Percentiles rank a stretch among this genome's conserved stretches.
Evolutionary conservation across 2,888 invertebrate genomes (phyloP).

Genomic region (Lagria hirta): DNA sequence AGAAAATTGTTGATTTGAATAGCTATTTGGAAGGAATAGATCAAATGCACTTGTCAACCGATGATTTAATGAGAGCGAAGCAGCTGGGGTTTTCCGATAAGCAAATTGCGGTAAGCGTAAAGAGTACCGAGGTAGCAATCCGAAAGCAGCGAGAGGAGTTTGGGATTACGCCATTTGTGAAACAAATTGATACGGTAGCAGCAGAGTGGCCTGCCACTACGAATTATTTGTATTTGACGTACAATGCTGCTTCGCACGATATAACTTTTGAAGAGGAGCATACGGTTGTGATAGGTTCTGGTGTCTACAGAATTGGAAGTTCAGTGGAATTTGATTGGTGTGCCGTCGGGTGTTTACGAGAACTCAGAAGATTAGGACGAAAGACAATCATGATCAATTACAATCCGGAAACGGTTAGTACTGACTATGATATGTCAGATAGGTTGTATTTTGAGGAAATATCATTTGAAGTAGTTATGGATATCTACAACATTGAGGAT

Average conservation of each 20-base stretch:
- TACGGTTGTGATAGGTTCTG: slow-evolving; percentile 90
- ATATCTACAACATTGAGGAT: slow-evolving; percentile 91
- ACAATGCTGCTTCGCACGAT: slow-evolving; percentile 85
- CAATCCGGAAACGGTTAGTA: slow-evolving; percentile 99
- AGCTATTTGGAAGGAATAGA: slow-evolving; percentile 66
- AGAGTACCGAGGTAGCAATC: slow-evolving; percentile 84
- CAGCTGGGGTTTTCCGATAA: slow-evolving; percentile 96
- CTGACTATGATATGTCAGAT: slow-evolving; percentile 99
- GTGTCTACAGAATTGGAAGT: slow-evolving; percentile 96
- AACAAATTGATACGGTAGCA: slow-evolving; percentile 98
- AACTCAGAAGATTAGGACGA: slow-evolving; percentile 80
- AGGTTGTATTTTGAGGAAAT: slow-evolving; percentile 99
- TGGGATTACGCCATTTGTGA: slow-evolving; percentile 82
- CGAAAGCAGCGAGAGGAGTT: slow-evolving; percentile 74
- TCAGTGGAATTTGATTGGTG: slow-evolving; percentile 99
- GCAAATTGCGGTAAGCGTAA: slow-evolving; percentile 85
- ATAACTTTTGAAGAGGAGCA: slow-evolving; percentile 77
- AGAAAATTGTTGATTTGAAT: slow-evolving; percentile 82
- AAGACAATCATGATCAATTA: slow-evolving; percentile 99
- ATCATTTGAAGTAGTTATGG: slow-evolving; percentile 98
- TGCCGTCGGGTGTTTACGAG: slow-evolving; percentile 93
- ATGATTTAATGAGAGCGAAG: slow-evolving; percentile 78
- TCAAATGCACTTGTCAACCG: slow-evolving; percentile 62
- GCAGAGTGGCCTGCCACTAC: slow-evolving; percentile 99
- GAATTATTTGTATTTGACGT: slow-evolving; percentile 98